phyloP scores from a whole-genome alignment of 2,888 invertebrate genomes.

The Chironomus tentans region DNA sequence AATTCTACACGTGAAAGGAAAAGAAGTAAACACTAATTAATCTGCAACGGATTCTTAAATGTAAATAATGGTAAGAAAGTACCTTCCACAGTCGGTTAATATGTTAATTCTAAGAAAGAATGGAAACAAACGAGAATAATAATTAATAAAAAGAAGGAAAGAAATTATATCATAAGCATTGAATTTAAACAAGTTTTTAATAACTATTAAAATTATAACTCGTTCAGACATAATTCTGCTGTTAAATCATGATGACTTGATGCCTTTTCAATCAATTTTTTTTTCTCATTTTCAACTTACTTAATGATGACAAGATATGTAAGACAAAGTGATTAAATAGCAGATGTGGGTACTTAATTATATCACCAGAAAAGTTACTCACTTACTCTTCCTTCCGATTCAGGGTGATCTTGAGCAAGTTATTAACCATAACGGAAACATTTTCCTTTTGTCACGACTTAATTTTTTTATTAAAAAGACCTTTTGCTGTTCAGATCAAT shows the following conservation, averaged over 20 bases:
- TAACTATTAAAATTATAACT: neutral
- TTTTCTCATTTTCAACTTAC: too few species aligned
- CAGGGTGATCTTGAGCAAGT: neutral
- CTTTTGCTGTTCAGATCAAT: too few species aligned
- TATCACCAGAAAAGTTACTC: neutral
- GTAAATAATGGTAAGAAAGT: neutral
- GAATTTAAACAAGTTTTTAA: neutral
- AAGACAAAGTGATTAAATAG: neutral
- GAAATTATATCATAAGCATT: neutral
- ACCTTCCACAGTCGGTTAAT: neutral
- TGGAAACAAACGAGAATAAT: neutral
- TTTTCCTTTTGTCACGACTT: too few species aligned
- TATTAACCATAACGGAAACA: too few species aligned
- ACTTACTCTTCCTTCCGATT: neutral
- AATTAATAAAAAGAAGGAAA: neutral
- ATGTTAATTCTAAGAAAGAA: constrained; percentile 17
- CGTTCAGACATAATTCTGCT: neutral
- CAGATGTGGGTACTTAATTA: neutral
- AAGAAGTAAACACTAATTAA: neutral
- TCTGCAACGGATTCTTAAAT: neutral
- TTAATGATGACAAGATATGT: neutral
- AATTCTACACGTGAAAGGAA: neutral
- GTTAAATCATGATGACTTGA: neutral
- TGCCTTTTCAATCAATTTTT: neutral
- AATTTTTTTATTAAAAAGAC: too few species aligned